Evolutionary conservation across 2,888 invertebrate genomes (phyloP).

Genomic region (Andricus curvator): DNA sequence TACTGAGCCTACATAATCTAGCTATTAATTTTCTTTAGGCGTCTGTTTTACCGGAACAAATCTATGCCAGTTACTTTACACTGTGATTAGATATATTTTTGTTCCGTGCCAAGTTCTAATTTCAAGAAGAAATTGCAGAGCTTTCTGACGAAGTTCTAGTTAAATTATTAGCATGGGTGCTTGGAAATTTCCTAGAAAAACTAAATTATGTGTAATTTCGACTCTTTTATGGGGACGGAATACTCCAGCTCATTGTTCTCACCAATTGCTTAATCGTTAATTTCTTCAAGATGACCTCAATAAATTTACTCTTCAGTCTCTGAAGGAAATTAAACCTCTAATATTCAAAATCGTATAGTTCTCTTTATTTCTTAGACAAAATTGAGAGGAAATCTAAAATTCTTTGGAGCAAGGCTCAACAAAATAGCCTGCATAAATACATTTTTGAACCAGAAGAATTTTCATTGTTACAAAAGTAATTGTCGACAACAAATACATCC

Average conservation of each 20-base stretch:
- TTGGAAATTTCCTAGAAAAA: neutral
- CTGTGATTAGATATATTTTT: slow-evolving; percentile 14
- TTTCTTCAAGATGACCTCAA: neutral
- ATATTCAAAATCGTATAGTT: too few species aligned
- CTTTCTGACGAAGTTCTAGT: neutral
- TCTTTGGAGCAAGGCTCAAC: too few species aligned
- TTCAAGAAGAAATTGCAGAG: slow-evolving; percentile 1
- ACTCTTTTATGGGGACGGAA: neutral
- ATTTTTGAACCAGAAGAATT: neutral
- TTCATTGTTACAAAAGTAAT: neutral
- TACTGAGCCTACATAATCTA: neutral
- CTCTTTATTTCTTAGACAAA: too few species aligned
- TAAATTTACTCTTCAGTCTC: neutral
- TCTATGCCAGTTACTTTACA: slow-evolving; percentile 17
- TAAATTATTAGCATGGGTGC: neutral
- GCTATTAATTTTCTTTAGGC: neutral
- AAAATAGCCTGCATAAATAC: neutral
- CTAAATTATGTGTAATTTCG: neutral
- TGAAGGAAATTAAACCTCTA: too few species aligned
- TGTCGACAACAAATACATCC: neutral
- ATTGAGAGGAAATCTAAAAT: too few species aligned
- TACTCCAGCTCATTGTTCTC: neutral
- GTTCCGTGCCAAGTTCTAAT: slow-evolving; percentile 18
- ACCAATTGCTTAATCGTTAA: neutral
- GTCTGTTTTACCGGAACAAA: neutral